Evolutionary conservation across 2,888 invertebrate species (phyloP), one percentile per base, ranked within the genome.

Genomic region (Synanthedon formicaeformis): DNA sequence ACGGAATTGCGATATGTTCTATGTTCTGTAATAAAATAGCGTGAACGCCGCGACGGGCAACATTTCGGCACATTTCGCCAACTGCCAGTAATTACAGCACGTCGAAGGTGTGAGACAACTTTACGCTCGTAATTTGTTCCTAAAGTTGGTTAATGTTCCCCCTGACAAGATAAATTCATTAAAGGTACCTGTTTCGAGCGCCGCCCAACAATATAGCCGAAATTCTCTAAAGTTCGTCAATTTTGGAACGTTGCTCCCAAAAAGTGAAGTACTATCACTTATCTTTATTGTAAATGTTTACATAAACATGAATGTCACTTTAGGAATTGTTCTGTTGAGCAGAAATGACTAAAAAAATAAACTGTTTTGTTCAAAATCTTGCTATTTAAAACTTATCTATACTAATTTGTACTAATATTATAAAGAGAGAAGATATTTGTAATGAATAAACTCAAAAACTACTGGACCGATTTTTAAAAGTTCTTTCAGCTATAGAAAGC

Each of bases 111-210:
- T 69, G 71, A 72, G 71, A 72, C 70, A 78, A 81, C 77, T 82
- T 83, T 73, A 71, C 71, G 78, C 73, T 71, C 72, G 78, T 83
- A 85, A 86, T 83, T 84, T 81, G 79, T 83, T 81, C 75, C 74
- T 71, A 75, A 84, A 84, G 78, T 81, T 78, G 71, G 74, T 78
- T 82, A 82, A 82, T 79, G 78, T 73, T 76, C 73, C 77, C 73
- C 76, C 69, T 79, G 84, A 82, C 82, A 79, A 81, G 82, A 78
- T 81, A 81, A 85, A 85, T 85, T 83, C 81, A 83, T 84, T 85
- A 81, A 49, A 49, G 49, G 49, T 45, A 45, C 13, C 14, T 70
- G 69, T 74, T 74, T 73, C 69, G 67, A 69, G 67, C 66, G 64
- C 57, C 57, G 56, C 57, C 60, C 58, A 65, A 62, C 63, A 61